A percentile compares a stretch with the other conserved stretches of the same genome.
Evolutionary conservation across 2,888 invertebrate species (phyloP).

Genomic region (Camptogramma bilineatum): DNA sequence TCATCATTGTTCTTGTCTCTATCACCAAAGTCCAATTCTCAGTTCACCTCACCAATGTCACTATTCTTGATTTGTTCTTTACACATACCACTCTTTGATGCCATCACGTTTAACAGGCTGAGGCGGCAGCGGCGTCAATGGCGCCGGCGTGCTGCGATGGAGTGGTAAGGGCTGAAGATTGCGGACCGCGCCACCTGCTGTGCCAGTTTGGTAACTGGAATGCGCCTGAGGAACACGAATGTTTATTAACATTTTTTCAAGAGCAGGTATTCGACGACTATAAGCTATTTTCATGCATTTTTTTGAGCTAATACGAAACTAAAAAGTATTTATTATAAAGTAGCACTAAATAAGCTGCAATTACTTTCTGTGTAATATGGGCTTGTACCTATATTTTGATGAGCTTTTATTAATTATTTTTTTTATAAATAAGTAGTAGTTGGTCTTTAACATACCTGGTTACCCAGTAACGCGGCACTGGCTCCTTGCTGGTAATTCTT

Average conservation of each 20-base stretch:
- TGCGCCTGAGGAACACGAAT: constrained; percentile 63
- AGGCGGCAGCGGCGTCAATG: constrained; percentile 82
- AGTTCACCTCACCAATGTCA: background rate
- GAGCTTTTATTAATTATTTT: background rate
- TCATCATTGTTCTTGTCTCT: background rate
- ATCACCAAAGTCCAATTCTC: constrained; percentile 17
- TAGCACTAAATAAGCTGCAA: too few species aligned
- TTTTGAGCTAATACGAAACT: too few species aligned
- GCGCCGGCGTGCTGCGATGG: constrained; percentile 75
- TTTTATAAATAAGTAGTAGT: background rate
- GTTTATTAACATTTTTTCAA: background rate
- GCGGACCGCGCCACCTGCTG: constrained; percentile 77
- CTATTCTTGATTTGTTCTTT: constrained; percentile 53
- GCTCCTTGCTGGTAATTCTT: constrained; percentile 92
- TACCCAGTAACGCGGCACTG: constrained; percentile 90
- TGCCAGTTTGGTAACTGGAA: constrained; percentile 77
- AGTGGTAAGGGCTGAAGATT: constrained; percentile 79
- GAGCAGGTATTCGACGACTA: background rate
- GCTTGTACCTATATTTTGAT: too few species aligned
- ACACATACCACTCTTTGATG: constrained; percentile 99
- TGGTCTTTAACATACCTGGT: constrained; percentile 82
- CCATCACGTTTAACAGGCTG: constrained; percentile 91
- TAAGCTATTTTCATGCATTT: too few species aligned
- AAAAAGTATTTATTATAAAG: too few species aligned
- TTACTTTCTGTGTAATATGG: too few species aligned